Evolutionary conservation across 2,888 invertebrate genomes (phyloP), one percentile per base, ranked within the genome.

Genomic region (Caenorhabditis doughertyi): DNA sequence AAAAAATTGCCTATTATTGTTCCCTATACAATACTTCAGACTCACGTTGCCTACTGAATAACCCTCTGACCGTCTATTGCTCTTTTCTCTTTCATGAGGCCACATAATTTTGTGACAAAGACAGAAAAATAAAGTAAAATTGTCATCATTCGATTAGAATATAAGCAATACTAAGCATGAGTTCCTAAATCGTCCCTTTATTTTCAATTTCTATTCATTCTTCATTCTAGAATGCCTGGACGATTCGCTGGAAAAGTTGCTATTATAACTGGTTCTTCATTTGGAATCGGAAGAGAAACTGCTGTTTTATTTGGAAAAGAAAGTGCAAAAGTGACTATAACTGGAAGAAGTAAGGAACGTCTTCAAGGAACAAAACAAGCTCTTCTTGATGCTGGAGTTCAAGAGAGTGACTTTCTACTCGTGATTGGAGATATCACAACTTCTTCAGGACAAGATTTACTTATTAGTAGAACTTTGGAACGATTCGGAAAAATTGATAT

Each of bases 281-380:
- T 74, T 51, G 83, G 79, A 47, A 79, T 83, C 29, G 83, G 83
- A 44, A 60, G 83, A 49, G 83, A 44, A 21, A 83, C 79, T 25
- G 83, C 83, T 29, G 39, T 64, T 9, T 35, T 74, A 16, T 83
- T 83, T 27, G 83, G 74, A 11, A 73, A 68, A 47, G 83, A 83
- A 79, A 79, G 83, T 16, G 83, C 79, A n/a, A 73, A 73, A 53
- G 73, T 83, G 18, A 79, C 79, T 0, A 68, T 83, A 29, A 79
- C 79, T 44, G 83, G 83, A 21, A 79, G 83, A 44, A 83, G 55
- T 56, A 68, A 67, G 11, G 21, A 60, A 32, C 58, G 73, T 39
- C 68, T 83, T 21, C 44, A 83, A 55, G 76, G 53, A 39, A 47
- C 76, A 0, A 53, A n/a, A 29, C 21, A 67, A 13, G 27, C 51